Percentiles rank a stretch among this genome's conserved stretches.
Conservation (phyloP, 2,113 vertebrate genomes). For the Ctenodactylus gundi region DNA sequence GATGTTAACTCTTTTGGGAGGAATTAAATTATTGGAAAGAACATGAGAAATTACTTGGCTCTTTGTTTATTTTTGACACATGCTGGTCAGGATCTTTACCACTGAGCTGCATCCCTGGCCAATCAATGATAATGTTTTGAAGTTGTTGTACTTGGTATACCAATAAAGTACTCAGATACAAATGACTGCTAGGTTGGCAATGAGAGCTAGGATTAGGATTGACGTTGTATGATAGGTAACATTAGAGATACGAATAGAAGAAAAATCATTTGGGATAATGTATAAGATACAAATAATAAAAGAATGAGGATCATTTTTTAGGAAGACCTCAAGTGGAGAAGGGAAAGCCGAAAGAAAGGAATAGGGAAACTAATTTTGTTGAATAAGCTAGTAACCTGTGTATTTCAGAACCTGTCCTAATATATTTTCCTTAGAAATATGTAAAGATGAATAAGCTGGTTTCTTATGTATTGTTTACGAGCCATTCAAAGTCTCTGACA, state of each 20-base stretch:
- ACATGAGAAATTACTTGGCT: not conserved
- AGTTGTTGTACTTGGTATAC: not conserved
- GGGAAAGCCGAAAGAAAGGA: not conserved
- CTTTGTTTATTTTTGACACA: not conserved
- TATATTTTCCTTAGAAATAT: conserved; percentile 7
- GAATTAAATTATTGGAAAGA: not conserved
- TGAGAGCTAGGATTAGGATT: not conserved
- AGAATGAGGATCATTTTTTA: not conserved
- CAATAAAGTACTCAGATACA: not conserved
- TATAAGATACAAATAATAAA: not conserved
- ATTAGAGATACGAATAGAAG: not conserved
- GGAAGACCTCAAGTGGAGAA: not conserved
- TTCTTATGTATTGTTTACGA: not conserved
- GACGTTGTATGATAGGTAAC: not conserved
- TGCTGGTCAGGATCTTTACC: not conserved
- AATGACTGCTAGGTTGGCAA: not conserved
- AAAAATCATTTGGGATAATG: not conserved
- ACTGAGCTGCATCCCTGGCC: not conserved
- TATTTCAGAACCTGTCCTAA: conserved; percentile 28
- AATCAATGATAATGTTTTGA: not conserved
- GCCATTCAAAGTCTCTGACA: not conserved
- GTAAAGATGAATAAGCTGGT: not conserved
- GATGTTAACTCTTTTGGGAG: not conserved
- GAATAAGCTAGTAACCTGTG: not conserved
- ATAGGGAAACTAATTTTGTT: not conserved